These are phyloP conservation scores for Drosophila paracracens DNA, from an alignment of 2,888 invertebrate species.

Conservation along the genomic window DNA sequence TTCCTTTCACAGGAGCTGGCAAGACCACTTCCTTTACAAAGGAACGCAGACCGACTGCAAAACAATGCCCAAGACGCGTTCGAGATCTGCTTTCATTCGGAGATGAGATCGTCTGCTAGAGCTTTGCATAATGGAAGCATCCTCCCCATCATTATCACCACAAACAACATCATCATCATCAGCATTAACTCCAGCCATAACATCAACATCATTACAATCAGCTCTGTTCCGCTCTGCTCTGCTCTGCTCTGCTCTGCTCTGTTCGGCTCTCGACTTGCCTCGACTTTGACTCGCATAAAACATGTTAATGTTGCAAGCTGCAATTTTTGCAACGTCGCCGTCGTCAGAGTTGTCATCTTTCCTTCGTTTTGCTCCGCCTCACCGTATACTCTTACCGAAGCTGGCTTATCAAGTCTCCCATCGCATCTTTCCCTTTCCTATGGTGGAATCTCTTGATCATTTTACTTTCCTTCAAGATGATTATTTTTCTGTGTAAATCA, in stretches of 20 bases:
- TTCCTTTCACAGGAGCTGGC: slow-evolving; percentile 62
- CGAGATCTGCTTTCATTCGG: slow-evolving; percentile 35
- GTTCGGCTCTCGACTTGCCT: slow-evolving; percentile 19
- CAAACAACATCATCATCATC: slow-evolving; percentile 9
- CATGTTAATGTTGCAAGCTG: slow-evolving; percentile 77
- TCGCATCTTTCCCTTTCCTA: not conserved
- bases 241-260: not conserved
- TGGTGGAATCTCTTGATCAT: not conserved
- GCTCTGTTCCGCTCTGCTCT: slow-evolving; percentile 9
- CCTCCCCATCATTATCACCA: slow-evolving; percentile 17
- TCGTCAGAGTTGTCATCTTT: slow-evolving; percentile 25
- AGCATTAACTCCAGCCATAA: not conserved
- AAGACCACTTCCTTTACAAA: slow-evolving; percentile 52
- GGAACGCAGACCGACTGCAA: slow-evolving; percentile 1
- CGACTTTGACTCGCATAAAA: slow-evolving; percentile 52
- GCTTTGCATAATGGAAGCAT: slow-evolving; percentile 34
- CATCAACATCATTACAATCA: slow-evolving; percentile 11
- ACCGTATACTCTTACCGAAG: slow-evolving; percentile 34
- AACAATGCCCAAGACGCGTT: slow-evolving; percentile 15
- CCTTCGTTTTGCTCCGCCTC: slow-evolving; percentile 17
- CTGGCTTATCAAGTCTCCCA: not conserved
- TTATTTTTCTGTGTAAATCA: not conserved
- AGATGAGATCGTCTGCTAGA: slow-evolving; percentile 29
- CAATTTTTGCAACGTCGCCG: slow-evolving; percentile 50
- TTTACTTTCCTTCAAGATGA: not conserved